Base-by-base conservation (phyloP, 2,797 vertebrate species). In the Myotis daubentonii region DNA sequence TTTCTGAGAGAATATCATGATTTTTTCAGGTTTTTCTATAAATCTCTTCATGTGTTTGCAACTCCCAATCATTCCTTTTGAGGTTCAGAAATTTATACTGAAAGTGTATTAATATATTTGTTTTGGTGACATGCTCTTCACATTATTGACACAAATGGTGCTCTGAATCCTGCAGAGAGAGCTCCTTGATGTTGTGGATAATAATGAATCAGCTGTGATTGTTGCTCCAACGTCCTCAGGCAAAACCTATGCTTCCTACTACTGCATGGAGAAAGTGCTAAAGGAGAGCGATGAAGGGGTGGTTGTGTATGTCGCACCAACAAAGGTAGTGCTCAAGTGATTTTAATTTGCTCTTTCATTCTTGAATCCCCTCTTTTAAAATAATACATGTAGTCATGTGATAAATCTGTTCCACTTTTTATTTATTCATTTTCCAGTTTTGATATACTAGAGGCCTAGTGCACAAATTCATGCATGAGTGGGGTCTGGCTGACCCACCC, bases 211-310 rank as follows among this genome's bases (percentile, higher is more conserved):
- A 53, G 98, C 98, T 0, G 98, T 98, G 65, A 98, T 98, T 38
- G 97, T 98, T 5, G 98, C 98, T 36, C 98, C 98, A 0, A 98
- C 97, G 0, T 98, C 98, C 19, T 98, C 98, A 4, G 98, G 98
- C 44, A 98, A 98, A 94, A 98, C 98, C 6, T 98, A 98, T 12
- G 97, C 97, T 23, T 98, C 98, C 9, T 98, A 98, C 91, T 98
- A 98, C 74, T 98, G 98, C 91, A 98, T 98, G 97, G 98, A 98
- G 94, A 98, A 98, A 70, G 97, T 98, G 76, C 92, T 98, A 76
- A 97, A 88, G 86, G 97, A 80, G 0, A 97, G 98, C 1, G n/a
- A 98, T 7, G 97, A 98, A 7, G 97, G 95, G 0, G 97, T 98
- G 66, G 95, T 98, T 17, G 98, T 98, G 3, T 98, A 98, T 38